Evolutionary conservation across 30 jellyfish, hydroid and myxozoan genomes (phyloP).

Genomic region (Nemopilema nomurai): DNA sequence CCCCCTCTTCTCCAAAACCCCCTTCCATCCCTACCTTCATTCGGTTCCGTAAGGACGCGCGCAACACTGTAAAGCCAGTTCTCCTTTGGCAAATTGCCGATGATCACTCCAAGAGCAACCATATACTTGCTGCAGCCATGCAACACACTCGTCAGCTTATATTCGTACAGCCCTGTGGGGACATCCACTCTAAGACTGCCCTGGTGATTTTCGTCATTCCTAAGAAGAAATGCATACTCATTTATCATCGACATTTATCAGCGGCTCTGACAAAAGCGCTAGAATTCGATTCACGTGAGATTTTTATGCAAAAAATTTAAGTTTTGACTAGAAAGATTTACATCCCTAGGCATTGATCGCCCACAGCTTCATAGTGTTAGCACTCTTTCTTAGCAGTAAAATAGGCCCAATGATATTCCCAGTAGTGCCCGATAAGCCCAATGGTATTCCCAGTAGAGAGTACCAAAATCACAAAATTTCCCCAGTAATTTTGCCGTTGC

Average conservation of each 20-base stretch:
- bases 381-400: no score
- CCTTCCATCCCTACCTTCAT: conserved; percentile 37
- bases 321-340: no score
- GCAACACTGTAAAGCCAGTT: conserved; percentile 54
- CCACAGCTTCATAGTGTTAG: no score
- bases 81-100: not conserved
- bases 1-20: not conserved
- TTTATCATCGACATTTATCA: not conserved
- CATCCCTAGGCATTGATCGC: no score
- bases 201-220: conserved; percentile 35
- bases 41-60: conserved; percentile 28
- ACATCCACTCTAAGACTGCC: conserved; percentile 7
- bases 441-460: no score
- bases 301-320: no score
- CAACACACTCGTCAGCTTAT: conserved; percentile 7
- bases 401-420: no score
- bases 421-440: no score
- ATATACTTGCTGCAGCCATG: conserved; percentile 65
- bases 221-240: conserved; percentile 9
- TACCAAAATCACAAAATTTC: no score
- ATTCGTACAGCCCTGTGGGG: not conserved
- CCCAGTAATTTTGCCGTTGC: no score
- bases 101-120: conserved; percentile 49
- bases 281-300: no score
- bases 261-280: no score